phyloP scores from a whole-genome alignment of 2,113 vertebrate genomes.

The Murina feae region DNA sequence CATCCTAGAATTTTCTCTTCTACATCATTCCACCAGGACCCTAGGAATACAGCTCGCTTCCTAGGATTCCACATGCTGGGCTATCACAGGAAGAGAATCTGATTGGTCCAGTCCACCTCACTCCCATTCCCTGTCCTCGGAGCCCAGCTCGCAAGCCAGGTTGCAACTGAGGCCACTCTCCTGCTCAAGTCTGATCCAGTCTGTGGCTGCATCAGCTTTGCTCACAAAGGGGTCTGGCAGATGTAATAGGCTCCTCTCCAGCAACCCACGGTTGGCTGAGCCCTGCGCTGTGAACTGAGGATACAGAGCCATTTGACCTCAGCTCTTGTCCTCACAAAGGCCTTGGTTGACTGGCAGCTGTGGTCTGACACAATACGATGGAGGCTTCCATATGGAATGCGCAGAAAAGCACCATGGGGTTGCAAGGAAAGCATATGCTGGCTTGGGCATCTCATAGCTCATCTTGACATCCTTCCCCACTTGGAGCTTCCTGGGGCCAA shows the following conservation, averaged over 20 bases:
- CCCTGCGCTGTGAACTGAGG: not conserved
- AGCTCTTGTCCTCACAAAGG: not conserved
- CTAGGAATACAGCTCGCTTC: not conserved
- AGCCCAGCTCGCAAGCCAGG: not conserved
- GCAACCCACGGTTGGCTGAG: not conserved
- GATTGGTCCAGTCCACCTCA: not conserved
- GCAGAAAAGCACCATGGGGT: not conserved
- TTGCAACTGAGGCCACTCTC: not conserved
- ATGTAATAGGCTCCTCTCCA: not conserved
- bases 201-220: not conserved
- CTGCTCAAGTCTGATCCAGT: not conserved
- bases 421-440: not conserved
- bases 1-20: not conserved
- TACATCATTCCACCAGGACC: not conserved
- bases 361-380: not conserved
- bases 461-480: not conserved
- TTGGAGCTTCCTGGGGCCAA: not conserved
- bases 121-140: not conserved
- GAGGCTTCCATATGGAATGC: not conserved
- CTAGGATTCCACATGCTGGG: not conserved
- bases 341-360: not conserved
- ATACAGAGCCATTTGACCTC: not conserved
- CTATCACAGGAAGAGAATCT: not conserved
- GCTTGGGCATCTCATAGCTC: not conserved
- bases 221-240: not conserved